These are phyloP conservation scores for Melitaea athalia DNA, from an alignment of 2,888 invertebrate genomes.

Conservation along the genomic window DNA sequence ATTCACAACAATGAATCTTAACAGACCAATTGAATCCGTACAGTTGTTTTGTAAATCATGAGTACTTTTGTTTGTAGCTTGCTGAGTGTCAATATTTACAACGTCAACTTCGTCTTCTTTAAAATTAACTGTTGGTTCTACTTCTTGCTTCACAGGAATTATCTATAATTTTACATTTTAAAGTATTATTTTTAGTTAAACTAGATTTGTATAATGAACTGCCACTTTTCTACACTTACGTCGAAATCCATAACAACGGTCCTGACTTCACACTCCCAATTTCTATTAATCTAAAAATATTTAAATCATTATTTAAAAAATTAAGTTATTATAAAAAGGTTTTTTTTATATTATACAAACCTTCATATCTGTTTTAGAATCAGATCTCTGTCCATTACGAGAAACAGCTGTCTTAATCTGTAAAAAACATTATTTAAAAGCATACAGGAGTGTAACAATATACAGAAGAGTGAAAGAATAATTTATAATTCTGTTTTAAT, in stretches of 20 bases:
- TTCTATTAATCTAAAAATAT: slow-evolving; percentile 41
- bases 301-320: neutral
- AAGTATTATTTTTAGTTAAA: neutral
- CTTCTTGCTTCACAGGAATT: neutral
- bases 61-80: slow-evolving; percentile 21
- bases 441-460: no score
- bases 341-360: slow-evolving; percentile 37
- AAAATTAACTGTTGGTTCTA: slow-evolving; percentile 1
- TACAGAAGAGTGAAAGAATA: no score
- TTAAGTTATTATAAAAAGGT: neutral
- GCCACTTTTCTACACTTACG: slow-evolving; percentile 15
- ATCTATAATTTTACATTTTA: slow-evolving; percentile 2
- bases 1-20: neutral
- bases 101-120: slow-evolving; percentile 1
- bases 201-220: neutral
- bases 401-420: slow-evolving; percentile 42
- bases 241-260: slow-evolving; percentile 13
- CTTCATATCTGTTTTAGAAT: slow-evolving; percentile 52
- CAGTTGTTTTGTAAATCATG: slow-evolving; percentile 39
- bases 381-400: slow-evolving; percentile 43
- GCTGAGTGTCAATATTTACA: slow-evolving; percentile 25
- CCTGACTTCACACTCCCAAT: slow-evolving; percentile 36
- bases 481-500: no score
- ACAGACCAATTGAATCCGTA: slow-evolving; percentile 43
- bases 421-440: neutral